A percentile compares a stretch with the other conserved stretches of the same genome.
Conservation (phyloP, 2,113 vertebrate species). For the Tachycineta bicolor region DNA sequence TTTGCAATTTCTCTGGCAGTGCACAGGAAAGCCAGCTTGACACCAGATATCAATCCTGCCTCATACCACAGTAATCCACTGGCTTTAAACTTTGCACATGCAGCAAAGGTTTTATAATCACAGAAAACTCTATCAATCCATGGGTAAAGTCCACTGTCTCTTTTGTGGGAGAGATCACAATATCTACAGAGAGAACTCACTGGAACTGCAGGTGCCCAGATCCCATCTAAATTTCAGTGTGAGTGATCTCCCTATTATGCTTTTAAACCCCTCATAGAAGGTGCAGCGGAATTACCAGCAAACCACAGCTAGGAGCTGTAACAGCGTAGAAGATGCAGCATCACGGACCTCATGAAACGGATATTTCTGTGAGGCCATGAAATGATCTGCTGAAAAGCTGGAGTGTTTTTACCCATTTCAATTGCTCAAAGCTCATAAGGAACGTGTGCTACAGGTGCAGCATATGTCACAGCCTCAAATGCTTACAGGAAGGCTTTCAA, state of each 20-base stretch:
- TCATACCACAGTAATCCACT: accelerated
- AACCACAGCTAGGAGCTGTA: accelerated
- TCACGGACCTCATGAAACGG: accelerated
- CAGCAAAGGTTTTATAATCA: neutral
- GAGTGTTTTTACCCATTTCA: neutral
- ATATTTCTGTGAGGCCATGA: accelerated
- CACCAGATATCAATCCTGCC: neutral
- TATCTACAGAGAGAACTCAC: neutral
- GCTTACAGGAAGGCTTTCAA: neutral
- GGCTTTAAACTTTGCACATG: neutral
- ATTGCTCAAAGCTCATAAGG: neutral
- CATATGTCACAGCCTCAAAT: neutral
- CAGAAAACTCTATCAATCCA: neutral
- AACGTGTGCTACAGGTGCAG: accelerated
- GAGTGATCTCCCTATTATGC: accelerated
- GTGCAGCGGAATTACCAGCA: neutral
- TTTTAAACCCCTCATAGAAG: neutral
- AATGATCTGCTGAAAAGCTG: neutral
- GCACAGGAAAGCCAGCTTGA: accelerated
- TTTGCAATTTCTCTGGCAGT: neutral
- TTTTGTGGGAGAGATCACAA: neutral
- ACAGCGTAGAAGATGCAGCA: neutral
- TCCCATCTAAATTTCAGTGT: too few relatives aligned
- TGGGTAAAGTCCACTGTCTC: neutral
- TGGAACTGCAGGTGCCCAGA: neutral